Base-by-base conservation (phyloP, 2,888 invertebrate genomes). In the Arrhopalites spinosus region DNA sequence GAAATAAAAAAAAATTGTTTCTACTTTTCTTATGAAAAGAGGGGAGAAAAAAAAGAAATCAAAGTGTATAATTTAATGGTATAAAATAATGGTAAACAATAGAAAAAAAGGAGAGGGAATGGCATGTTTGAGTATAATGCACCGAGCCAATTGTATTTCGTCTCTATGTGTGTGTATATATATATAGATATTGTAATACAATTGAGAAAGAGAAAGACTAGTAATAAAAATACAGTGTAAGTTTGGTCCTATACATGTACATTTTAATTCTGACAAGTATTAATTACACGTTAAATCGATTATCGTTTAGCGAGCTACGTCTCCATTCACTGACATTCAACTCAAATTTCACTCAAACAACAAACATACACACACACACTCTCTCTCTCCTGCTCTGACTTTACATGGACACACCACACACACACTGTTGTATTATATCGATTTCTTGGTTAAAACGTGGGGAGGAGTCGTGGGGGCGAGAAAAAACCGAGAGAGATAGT, bases 201-300 rank as follows among this genome's bases (percentile, higher is more conserved):
- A n/a, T n/a, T n/a, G n/a, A n/a, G n/a, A n/a, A n/a, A n/a, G n/a
- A n/a, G n/a, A 36, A 36, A 36, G 36, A n/a, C n/a, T 36, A 36
- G 11, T 36, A 36, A 36, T 36, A 36, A 36, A 36, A 36, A 36
- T 36, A 11, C 3, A 7, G 11, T 36, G 36, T 11, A 36, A 36
- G 36, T 36, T 3, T 36, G 36, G 11, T 36, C 11, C 3, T 36
- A 36, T 36, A 36, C 36, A 64, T 27, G 66, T 66, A 30, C 50
- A 61, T 47, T 59, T 30, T 74, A 73, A 59, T 74, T 74, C 68
- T 74, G 74, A 74, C 74, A 74, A 74, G 74, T 67, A 74, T 74
- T 74, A 74, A 74, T 74, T 74, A 74, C 74, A 74, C 59, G 56
- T 68, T 59, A 53, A 30, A 74, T 74, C 74, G 74, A 74, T 74